Conservation (phyloP, 2,113 vertebrate species). For the Pteropus alecto region DNA sequence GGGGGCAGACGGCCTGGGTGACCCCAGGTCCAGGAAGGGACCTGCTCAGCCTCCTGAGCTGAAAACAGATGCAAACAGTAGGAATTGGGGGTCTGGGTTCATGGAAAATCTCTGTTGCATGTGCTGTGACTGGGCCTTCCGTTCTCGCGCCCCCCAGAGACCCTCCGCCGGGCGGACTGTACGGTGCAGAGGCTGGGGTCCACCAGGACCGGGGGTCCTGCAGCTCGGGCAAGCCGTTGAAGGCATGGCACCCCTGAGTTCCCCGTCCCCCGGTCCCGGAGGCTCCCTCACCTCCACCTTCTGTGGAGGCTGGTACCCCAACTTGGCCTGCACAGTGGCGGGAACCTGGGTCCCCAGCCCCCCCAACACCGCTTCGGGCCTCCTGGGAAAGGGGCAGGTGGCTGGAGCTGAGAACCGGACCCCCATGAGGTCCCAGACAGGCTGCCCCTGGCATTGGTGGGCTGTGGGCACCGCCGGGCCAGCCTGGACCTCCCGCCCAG, state of each 20-base stretch:
- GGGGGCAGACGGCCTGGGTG: not conserved
- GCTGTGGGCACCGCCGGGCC: not conserved
- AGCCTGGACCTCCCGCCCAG: not conserved
- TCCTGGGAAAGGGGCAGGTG: not conserved
- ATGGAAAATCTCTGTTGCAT: slow-evolving; percentile 53
- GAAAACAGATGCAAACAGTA: slow-evolving; percentile 71
- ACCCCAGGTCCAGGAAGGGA: not conserved
- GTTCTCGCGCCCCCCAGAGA: rapidly evolving
- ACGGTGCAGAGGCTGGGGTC: not conserved
- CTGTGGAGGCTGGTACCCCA: not conserved
- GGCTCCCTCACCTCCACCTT: not conserved
- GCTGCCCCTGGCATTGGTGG: not conserved
- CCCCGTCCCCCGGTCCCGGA: rapidly evolving
- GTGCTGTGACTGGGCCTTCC: not conserved
- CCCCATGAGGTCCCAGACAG: not conserved
- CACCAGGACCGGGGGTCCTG: not conserved
- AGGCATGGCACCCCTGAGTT: rapidly evolving
- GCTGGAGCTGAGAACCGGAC: not conserved
- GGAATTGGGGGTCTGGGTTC: not conserved
- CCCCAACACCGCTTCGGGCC: not conserved
- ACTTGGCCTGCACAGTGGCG: not conserved
- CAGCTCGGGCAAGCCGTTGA: not conserved
- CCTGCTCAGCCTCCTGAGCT: slow-evolving; percentile 13
- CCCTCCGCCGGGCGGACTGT: not conserved
- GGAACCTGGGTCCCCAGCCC: not conserved